Evolutionary conservation across 2,113 vertebrate species (phyloP).

Genomic region (Podarcis raffonei): DNA sequence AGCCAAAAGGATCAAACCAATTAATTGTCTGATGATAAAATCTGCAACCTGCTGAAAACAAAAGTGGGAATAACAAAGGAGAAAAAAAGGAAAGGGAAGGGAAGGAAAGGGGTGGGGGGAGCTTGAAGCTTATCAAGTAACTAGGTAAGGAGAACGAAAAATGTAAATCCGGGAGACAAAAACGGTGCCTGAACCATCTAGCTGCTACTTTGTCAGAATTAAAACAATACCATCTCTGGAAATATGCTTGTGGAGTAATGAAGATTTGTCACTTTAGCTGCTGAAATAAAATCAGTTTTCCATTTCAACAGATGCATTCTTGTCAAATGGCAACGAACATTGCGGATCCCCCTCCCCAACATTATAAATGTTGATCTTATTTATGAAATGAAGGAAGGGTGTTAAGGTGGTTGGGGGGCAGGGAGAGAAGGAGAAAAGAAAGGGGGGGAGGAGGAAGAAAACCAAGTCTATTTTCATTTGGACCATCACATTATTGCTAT

Average conservation of each 20-base stretch:
- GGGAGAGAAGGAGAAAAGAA: conserved; percentile 35
- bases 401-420: neutral
- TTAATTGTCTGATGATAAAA: neutral
- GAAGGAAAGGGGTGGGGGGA: neutral
- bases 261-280: conserved; percentile 65
- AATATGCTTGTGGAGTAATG: conserved; percentile 57
- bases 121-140: conserved; percentile 26
- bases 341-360: conserved; percentile 66
- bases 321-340: conserved; percentile 65
- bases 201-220: conserved; percentile 60
- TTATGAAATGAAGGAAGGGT: conserved; percentile 52
- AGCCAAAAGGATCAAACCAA: conserved; percentile 37
- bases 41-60: conserved; percentile 32
- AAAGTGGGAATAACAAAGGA: conserved; percentile 22
- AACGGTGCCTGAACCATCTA: conserved; percentile 33
- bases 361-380: conserved; percentile 71
- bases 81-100: neutral
- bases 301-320: conserved; percentile 68
- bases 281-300: conserved; percentile 71
- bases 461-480: conserved; percentile 74
- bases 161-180: conserved; percentile 51
- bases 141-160: conserved; percentile 42
- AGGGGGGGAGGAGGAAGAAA: conserved; percentile 36
- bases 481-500: conserved; percentile 52
- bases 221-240: conserved; percentile 56